phyloP scores from a whole-genome alignment of 2,113 vertebrate genomes.

The Hippocampus barbouri region DNA sequence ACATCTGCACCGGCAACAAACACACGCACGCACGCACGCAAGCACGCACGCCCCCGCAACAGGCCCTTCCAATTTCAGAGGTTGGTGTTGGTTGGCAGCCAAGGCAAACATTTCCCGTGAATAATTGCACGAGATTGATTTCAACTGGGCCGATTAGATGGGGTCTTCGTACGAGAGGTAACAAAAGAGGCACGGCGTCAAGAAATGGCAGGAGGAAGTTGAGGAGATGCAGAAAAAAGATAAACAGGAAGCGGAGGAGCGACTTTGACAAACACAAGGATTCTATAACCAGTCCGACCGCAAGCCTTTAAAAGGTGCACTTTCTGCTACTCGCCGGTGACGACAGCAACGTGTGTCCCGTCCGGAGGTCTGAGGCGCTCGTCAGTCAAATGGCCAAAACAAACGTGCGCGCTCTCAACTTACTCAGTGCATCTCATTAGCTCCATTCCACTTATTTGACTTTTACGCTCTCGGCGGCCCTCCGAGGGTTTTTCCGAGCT shows the following conservation, averaged over 20 bases:
- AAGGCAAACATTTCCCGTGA: slow-evolving; percentile 61
- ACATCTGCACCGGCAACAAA: slow-evolving; percentile 58
- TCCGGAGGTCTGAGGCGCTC: slow-evolving; percentile 46
- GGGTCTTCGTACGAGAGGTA: background rate
- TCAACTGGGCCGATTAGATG: slow-evolving; percentile 43
- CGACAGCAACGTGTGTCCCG: slow-evolving; percentile 26
- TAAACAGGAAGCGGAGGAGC: slow-evolving; percentile 47
- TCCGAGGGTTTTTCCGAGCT: slow-evolving; percentile 66
- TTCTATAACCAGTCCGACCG: slow-evolving; percentile 20
- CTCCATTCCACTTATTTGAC: slow-evolving; percentile 56
- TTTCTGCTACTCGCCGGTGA: slow-evolving; percentile 18
- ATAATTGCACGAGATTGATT: slow-evolving; percentile 56
- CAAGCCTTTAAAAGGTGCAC: slow-evolving; percentile 23
- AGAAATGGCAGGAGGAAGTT: slow-evolving; percentile 10
- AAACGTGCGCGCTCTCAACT: slow-evolving; percentile 53
- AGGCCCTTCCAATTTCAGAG: slow-evolving; percentile 34
- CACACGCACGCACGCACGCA: slow-evolving; percentile 18
- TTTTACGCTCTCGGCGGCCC: slow-evolving; percentile 36
- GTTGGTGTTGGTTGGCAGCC: slow-evolving; percentile 52
- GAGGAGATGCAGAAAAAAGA: slow-evolving; percentile 22
- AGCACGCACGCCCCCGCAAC: slow-evolving; percentile 19
- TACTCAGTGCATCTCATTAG: slow-evolving; percentile 47
- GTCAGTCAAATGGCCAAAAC: slow-evolving; percentile 52
- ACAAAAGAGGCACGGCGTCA: slow-evolving; percentile 4
- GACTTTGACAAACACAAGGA: background rate